These are phyloP conservation scores for Macropis europaea DNA, from an alignment of 2,888 invertebrate species.

Conservation along the genomic window DNA sequence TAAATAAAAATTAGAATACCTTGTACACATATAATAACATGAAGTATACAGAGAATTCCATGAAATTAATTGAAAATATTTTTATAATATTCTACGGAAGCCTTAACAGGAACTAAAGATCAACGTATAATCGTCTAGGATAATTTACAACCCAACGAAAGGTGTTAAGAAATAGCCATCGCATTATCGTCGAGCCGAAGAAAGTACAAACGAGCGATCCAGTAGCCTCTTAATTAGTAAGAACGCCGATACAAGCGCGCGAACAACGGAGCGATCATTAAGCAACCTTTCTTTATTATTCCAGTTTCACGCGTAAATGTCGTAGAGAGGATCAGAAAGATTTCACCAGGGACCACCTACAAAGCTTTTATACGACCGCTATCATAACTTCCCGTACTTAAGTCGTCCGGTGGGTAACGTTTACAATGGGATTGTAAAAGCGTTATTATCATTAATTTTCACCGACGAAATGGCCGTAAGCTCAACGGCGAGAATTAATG, in stretches of 20 bases:
- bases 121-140: background rate
- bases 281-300: constrained; percentile 7
- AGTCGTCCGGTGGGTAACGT: constrained; percentile 4
- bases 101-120: too few relatives aligned
- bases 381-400: constrained; percentile 5
- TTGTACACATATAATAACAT: too few relatives aligned
- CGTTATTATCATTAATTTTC: constrained; percentile 51
- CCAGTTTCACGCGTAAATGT: background rate
- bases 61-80: too few relatives aligned
- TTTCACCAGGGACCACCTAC: constrained; percentile 22
- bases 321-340: background rate
- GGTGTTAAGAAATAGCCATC: background rate
- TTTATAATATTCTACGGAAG: too few relatives aligned
- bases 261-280: constrained; percentile 19
- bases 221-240: constrained; percentile 10
- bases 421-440: constrained; percentile 41
- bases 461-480: constrained; percentile 9
- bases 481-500: constrained; percentile 46
- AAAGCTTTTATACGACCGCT: constrained; percentile 11
- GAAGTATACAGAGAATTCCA: too few relatives aligned
- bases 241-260: background rate
- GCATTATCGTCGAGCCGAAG: background rate
- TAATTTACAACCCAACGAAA: background rate
- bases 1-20: too few relatives aligned
- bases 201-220: background rate